Base-by-base conservation (phyloP, 2,888 invertebrate species). In the Noctua fimbriata region DNA sequence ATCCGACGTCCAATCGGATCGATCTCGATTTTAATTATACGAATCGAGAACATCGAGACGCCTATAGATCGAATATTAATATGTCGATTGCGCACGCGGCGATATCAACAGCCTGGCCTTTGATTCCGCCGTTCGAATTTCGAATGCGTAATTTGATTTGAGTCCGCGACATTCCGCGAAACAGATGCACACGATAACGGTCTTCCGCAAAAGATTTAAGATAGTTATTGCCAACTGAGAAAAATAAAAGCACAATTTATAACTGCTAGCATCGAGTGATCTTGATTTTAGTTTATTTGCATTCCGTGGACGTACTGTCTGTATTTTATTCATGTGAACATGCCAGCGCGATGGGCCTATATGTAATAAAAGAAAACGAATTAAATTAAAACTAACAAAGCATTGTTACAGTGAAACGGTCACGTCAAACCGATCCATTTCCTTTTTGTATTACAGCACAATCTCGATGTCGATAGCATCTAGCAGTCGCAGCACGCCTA, bases 11-110 rank as follows among this genome's bases (percentile, higher is more conserved):
- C 96, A 96, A 96, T 96, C 96, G 93, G 90, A 95, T 94, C 94
- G 93, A 96, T 96, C 95, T 95, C 95, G 93, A 95, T 96, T 96
- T 96, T 96, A 96, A 96, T 96, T 96, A 96, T 96, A 96, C 95
- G 95, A 96, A 95, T 96, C 95, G 95, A 94, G 94, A 94, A 95
- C 95, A 95, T 95, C 95, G 93, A 93, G 92, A 93, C 94, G 93
- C 91, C 92, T 94, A 93, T 94, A 96, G 95, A 95, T 96, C 95
- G 96, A 96, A 96, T 96, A 95, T 96, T 96, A 96, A 96, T 95
- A 96, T 94, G 94, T 94, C 93, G 96, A 96, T 96, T 94, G 95
- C 94, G 93, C 93, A 92, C 89, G 93, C 90, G 90, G 90, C 91
- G 96, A 95, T 95, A 95, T 92, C 93, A 91, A 92, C 92, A 80